Conservation (phyloP, 1,140 invertebrate species). For the Chionoecetes opilio region DNA sequence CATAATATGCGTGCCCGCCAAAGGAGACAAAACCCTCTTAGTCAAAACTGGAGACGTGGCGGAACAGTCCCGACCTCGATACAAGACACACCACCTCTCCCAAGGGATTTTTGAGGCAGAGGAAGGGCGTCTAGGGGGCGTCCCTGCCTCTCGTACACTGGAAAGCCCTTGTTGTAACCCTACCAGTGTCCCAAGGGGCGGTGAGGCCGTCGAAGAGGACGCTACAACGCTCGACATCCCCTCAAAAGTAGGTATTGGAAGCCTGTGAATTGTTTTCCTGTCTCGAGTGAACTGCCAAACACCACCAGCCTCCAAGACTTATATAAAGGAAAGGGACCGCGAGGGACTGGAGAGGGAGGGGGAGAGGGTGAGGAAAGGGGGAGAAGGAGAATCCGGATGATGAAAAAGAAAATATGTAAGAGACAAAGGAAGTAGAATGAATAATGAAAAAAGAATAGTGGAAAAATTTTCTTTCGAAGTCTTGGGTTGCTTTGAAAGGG, state of each 20-base stretch:
- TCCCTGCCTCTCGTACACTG: not conserved
- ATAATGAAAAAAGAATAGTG: not conserved
- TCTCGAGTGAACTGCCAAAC: constrained; percentile 56
- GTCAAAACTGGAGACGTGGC: not conserved
- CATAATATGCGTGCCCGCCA: not conserved
- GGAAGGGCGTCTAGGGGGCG: not conserved
- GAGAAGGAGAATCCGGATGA: not conserved
- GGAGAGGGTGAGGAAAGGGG: not conserved
- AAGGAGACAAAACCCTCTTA: constrained; percentile 47
- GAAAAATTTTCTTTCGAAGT: not conserved
- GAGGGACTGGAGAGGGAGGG: no score
- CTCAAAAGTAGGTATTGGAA: constrained; percentile 69
- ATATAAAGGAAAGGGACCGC: constrained; percentile 22
- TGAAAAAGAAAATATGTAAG: constrained; percentile 31
- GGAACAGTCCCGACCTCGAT: not conserved
- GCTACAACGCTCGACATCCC: not conserved
- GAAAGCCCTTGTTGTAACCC: constrained; percentile 2
- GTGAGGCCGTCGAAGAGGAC: not conserved
- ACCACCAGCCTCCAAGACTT: constrained; percentile 42
- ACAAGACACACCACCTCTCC: constrained; percentile 1
- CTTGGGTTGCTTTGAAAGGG: constrained; percentile 7
- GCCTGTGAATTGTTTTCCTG: constrained; percentile 64
- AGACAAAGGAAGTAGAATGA: constrained; percentile 30
- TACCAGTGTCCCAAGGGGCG: not conserved
- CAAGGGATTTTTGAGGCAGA: not conserved